Base-by-base conservation (phyloP, 53 echinoderm and acorn worm species). In the Mesocentrotus franciscanus region DNA sequence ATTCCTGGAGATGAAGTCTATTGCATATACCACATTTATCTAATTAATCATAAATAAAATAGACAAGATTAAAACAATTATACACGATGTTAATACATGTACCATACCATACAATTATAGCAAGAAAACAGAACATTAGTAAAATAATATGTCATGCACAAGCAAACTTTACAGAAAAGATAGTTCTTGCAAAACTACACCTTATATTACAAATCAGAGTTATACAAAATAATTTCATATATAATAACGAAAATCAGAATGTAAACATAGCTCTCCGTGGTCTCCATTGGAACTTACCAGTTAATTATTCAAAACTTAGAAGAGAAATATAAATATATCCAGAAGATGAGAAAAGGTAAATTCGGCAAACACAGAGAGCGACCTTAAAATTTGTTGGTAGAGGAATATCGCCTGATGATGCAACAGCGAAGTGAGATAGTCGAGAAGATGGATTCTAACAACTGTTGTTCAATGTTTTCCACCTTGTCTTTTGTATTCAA, bases 401-500 rank as follows among this genome's bases (percentile, higher is more conserved):
- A 20, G 42, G 49, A 42, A 81, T 81, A 39, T 39, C 81, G 8
- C 7, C 18, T 81, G 81, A 81, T 81, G 81, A 81, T 81, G 81
- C 42, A 81, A 81, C 42, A 42, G 74, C 32, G 32, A 74, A 74
- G 81, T 39, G 42, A 42, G 81, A 81, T 81, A 81, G 81, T 42
- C 18, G 81, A 81, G 18, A 36, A 81, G 81, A 81, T 42, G 42
- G 42, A 81, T 18, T 36, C 36, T 10, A 81, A 81, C 81, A 81
- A 81, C 81, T 81, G 81, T 42, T 81, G 81, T 39, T 22, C 42
- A 13, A 39, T 81, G 81, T 81, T 81, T 42, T 81, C 42, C 81
- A 81, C 81, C 81, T 81, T 81, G 42, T 36, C 81, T 81, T 81
- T 81, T 81, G 81, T 81, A 81, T 81, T 36, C 42, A 81, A 42